A percentile compares a stretch with the other conserved stretches of the same genome.
Evolutionary conservation across 2,113 vertebrate genomes (phyloP).

Genomic region (Prionailurus viverrinus): DNA sequence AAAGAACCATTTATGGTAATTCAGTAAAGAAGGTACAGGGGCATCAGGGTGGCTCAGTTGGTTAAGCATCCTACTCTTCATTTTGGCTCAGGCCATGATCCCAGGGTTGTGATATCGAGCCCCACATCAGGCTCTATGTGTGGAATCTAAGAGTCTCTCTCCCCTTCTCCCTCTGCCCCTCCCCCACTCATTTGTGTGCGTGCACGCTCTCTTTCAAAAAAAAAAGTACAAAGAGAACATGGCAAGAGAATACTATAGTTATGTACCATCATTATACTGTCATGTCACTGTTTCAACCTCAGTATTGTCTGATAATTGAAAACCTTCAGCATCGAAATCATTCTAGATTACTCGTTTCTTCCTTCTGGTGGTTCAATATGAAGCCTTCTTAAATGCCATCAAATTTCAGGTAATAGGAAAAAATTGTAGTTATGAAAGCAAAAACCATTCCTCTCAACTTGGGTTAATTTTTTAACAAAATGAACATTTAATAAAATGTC

Average conservation of each 20-base stretch:
- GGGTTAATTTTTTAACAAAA: slow-evolving; percentile 21
- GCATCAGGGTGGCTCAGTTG: not conserved
- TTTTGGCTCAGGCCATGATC: not conserved
- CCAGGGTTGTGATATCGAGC: not conserved
- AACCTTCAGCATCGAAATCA: slow-evolving; percentile 12
- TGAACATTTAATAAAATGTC: not conserved
- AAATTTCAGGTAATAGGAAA: not conserved
- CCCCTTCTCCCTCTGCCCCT: not conserved
- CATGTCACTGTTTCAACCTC: not conserved
- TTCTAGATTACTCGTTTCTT: slow-evolving; percentile 14
- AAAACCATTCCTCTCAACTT: not conserved
- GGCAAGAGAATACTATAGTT: not conserved
- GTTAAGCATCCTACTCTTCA: not conserved
- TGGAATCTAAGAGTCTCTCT: not conserved
- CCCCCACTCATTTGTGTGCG: not conserved
- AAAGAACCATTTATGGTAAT: not conserved
- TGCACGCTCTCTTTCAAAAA: not conserved
- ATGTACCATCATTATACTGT: not conserved
- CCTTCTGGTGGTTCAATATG: not conserved
- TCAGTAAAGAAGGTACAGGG: not conserved
- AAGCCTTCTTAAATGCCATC: not conserved
- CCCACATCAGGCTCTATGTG: not conserved
- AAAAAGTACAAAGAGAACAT: not conserved
- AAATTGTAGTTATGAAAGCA: not conserved
- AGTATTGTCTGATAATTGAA: slow-evolving; percentile 1